Percentiles rank a stretch among this genome's conserved stretches.
These are phyloP conservation scores for Ametastegia equiseti DNA, from an alignment of 2,888 invertebrate species.

Conservation along the genomic window DNA sequence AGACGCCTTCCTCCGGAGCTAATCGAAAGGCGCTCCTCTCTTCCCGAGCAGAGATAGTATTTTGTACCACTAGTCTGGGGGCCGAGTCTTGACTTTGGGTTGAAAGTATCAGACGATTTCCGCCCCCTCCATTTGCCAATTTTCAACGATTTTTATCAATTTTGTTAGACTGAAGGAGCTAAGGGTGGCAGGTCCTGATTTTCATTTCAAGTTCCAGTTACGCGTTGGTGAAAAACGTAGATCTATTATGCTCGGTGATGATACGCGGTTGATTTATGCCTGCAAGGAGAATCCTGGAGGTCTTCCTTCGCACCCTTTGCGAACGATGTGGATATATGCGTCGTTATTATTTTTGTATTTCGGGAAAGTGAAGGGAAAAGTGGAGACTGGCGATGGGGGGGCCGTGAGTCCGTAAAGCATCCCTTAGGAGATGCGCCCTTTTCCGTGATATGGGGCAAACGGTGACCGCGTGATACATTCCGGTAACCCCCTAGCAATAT, in stretches of 20 bases:
- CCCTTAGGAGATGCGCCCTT: background rate
- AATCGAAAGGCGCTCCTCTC: slow-evolving; percentile 29
- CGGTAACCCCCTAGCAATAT: slow-evolving; percentile 46
- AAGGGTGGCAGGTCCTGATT: too few relatives aligned
- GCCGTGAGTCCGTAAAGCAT: slow-evolving; percentile 4
- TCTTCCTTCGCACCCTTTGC: slow-evolving; percentile 47
- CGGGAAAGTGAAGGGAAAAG: too few relatives aligned
- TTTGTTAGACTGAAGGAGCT: too few relatives aligned
- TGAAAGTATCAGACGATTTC: too few relatives aligned
- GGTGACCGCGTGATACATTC: slow-evolving; percentile 46
- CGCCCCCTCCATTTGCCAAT: too few relatives aligned
- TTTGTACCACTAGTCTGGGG: slow-evolving; percentile 16
- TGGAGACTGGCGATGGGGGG: too few relatives aligned
- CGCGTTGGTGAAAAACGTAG: slow-evolving; percentile 46
- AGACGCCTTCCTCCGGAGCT: slow-evolving; percentile 23
- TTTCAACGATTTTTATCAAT: too few relatives aligned
- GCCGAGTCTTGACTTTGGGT: too few relatives aligned
- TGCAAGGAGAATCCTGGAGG: slow-evolving; percentile 40
- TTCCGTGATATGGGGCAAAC: background rate
- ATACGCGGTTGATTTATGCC: slow-evolving; percentile 54
- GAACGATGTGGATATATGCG: slow-evolving; percentile 50
- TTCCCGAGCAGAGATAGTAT: slow-evolving; percentile 9
- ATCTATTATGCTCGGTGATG: slow-evolving; percentile 53
- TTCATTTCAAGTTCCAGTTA: background rate
- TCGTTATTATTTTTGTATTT: slow-evolving; percentile 66